Evolutionary conservation across 35 echinoderm and acorn worm species (phyloP), one percentile per base, ranked within the genome.

Genomic region (Lytechinus variegatus): DNA sequence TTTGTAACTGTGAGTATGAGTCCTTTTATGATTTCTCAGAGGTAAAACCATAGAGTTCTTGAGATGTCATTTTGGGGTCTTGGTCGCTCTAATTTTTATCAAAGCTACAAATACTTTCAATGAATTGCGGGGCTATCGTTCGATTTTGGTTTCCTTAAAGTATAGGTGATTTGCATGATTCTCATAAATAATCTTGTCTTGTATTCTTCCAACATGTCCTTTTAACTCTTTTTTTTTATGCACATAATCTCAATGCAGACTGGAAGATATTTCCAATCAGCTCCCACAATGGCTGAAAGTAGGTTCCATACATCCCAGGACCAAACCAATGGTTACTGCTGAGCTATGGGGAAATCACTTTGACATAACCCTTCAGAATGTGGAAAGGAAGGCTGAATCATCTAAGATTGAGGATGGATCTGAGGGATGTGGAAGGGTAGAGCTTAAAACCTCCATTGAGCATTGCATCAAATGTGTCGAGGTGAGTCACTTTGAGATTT

Each of bases 271-370:
- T 93, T 93, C 54, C 92, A 54, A 57, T 13, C 53, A 27, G 27
- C 54, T 93, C 10, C 27, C 94, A 56, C 24, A 29, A 7, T 61
- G 95, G 51, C 96, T 96, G 51, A 60, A 72, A 66, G 66, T 97
- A 4, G 94, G 97, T n/a, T 95, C 95, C 56, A 9, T 97, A 53
- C 94, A 94, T 6, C 53, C 89, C 24, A 61, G 66, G 29, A 54
- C 54, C 55, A 72, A 54, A 56, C 89, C 97, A 52, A 94, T 97
- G 54, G 60, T 91, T 44, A 10, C 14, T 4, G 97, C 95, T 52
- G 87, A 97, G 89, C 95, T 97, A 24, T 94, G 94, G 71, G 97
- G 97, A 16, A 97, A 97, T 95, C 94, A 88, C 21, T 97, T 97
- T 93, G 91, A 94, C 8, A 95, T 97, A 19, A 92, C 94, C 3